phyloP scores from a whole-genome alignment of 2,797 vertebrate genomes.

The Ptychadena robeensis region DNA sequence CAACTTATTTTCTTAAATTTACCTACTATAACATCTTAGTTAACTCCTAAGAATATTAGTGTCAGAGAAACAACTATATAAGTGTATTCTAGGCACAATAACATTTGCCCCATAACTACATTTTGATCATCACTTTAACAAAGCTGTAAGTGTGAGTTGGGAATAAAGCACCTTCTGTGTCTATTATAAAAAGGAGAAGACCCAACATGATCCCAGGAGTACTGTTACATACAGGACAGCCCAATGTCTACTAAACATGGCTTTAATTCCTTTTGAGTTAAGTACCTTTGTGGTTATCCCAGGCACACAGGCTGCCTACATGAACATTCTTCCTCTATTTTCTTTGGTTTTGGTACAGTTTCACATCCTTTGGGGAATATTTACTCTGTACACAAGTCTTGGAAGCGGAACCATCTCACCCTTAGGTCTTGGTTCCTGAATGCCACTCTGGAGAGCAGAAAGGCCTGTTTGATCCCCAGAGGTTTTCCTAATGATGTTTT shows the following conservation, averaged over 20 bases:
- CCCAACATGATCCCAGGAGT: neutral
- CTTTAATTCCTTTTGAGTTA: conserved; percentile 42
- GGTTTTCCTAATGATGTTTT: conserved; percentile 53
- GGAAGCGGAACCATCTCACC: conserved; percentile 36
- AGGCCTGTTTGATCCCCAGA: conserved; percentile 33
- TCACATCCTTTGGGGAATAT: conserved; percentile 52
- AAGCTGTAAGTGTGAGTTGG: neutral
- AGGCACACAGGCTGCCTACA: conserved; percentile 13
- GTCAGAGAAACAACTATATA: neutral
- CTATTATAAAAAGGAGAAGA: conserved; percentile 11
- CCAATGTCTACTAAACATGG: conserved; percentile 35
- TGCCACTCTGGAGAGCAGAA: conserved; percentile 25
- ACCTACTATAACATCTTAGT: too few species aligned
- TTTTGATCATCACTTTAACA: neutral
- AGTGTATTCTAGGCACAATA: neutral
- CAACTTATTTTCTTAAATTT: too few species aligned
- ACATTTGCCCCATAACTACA: neutral
- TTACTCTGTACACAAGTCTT: conserved; percentile 44
- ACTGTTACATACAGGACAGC: conserved; percentile 18
- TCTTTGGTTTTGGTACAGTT: conserved; percentile 48
- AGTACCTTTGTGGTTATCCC: conserved; percentile 41
- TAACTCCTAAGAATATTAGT: neutral
- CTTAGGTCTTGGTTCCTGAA: conserved; percentile 36
- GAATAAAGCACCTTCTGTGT: conserved; percentile 16
- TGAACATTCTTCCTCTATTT: conserved; percentile 37